Evolutionary conservation across 2,797 vertebrate genomes (phyloP).

Genomic region (Pachyuromys duprasi): DNA sequence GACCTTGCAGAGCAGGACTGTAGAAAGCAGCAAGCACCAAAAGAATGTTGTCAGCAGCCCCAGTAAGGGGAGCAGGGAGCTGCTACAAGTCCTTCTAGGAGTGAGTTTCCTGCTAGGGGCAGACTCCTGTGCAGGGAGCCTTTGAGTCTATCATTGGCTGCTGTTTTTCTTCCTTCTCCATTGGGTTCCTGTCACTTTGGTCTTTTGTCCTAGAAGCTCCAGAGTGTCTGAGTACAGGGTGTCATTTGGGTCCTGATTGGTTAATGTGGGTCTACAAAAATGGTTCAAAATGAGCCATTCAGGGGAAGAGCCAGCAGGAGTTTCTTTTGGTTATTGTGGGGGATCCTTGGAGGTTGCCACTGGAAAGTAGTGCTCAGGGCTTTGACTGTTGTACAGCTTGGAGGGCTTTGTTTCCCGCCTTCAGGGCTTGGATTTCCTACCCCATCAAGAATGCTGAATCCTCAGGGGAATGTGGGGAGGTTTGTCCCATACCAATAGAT

Average conservation of each 20-base stretch:
- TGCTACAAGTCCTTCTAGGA: neutral
- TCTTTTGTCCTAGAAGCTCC: neutral
- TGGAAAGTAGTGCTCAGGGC: neutral
- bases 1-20: too few species aligned
- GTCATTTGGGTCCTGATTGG: neutral
- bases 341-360: neutral
- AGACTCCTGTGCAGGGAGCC: neutral
- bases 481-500: neutral
- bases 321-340: neutral
- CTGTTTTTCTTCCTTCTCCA: too few species aligned
- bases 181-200: neutral
- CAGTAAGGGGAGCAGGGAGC: neutral
- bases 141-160: neutral
- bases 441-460: too few species aligned
- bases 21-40: neutral
- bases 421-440: neutral
- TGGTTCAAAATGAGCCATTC: neutral
- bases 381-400: neutral
- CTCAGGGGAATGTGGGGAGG: neutral
- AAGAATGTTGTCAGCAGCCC: neutral
- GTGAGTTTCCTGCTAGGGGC: neutral
- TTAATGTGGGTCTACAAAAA: neutral
- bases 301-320: too few species aligned
- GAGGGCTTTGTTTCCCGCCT: neutral
- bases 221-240: neutral